Evolutionary conservation across 2,113 vertebrate species (phyloP), one percentile per base, ranked within the genome.

Genomic region (Pygoscelis adeliae): DNA sequence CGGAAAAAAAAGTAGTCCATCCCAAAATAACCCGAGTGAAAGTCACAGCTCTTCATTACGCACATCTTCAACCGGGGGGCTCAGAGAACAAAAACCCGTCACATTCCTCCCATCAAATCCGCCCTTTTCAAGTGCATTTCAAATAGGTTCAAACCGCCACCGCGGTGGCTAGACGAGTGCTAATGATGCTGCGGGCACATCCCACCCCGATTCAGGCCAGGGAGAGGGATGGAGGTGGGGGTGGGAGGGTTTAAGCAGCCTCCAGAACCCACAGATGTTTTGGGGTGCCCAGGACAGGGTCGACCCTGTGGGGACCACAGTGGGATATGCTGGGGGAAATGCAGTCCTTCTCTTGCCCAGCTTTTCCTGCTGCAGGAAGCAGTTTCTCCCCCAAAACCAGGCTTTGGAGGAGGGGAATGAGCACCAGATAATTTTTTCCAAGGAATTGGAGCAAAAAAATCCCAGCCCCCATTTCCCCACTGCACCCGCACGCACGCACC

Each of bases 1-100:
- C 23, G 29, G 95, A 91, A 93, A 93, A 93, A 97, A 97, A 98
- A 97, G 93, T 97, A 98, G 97, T 97, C 97, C 97, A 96, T 97
- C 96, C 90, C 92, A 96, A 98, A 98, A 97, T 96, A 97, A 97
- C 97, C 89, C 70, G 26, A 96, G 94, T 89, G 91, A 96, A 95
- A 96, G 96, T 96, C 94, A 94, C 89, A 97, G 95, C 95, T 97
- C 95, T 95, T 97, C 92, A 95, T 97, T 97, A 96, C 83, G 89
- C 30, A 91, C 78, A 83, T 89, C 89, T 97, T 97, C 91, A 95
- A 90, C 85, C n/a, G 25, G 63, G 91, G 95, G 92, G 91, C 95
- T 97, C 21, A 5, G 78, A 97, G 96, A 97, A 97, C 95, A 98
- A 97, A 97, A 96, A 85, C 83, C 93, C 84, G 34, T 94, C 94